These are phyloP conservation scores for Emydura subglobosa DNA, from an alignment of 2,113 vertebrate species.

Conservation along the genomic window DNA sequence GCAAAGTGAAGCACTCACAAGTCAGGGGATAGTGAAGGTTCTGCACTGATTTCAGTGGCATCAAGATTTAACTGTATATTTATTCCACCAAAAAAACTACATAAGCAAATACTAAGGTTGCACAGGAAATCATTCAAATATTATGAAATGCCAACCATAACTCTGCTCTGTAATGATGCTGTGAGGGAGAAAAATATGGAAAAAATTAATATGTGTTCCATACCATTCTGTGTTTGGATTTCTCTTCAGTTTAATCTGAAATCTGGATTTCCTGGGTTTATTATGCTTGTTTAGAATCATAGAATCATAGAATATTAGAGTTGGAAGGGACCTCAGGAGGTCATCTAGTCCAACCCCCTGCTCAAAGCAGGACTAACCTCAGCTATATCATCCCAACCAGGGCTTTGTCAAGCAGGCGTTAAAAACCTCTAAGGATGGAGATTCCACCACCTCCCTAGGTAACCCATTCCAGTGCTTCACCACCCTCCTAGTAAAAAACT, in stretches of 20 bases:
- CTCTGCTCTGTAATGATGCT: neutral
- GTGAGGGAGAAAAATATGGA: neutral
- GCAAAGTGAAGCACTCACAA: neutral
- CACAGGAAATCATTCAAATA: neutral
- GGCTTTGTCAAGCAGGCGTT: too few species aligned
- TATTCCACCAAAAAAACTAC: neutral
- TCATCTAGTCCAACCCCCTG: too few species aligned
- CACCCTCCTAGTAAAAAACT: too few species aligned
- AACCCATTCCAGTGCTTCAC: too few species aligned
- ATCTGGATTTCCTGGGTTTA: neutral
- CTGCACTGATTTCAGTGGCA: neutral
- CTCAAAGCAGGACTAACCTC: too few species aligned
- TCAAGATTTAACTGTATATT: neutral
- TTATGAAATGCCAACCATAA: neutral
- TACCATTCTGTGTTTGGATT: neutral
- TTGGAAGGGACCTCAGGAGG: too few species aligned
- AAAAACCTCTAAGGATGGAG: too few species aligned
- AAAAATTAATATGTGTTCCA: neutral
- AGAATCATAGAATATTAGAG: too few species aligned
- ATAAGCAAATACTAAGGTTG: neutral
- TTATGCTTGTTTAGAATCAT: neutral
- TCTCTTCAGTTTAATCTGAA: neutral
- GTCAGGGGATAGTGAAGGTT: neutral
- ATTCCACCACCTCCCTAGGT: too few species aligned
- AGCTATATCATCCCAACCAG: too few species aligned